Conservation (phyloP, 2,113 vertebrate species). For the Bolborhynchus lineola region DNA sequence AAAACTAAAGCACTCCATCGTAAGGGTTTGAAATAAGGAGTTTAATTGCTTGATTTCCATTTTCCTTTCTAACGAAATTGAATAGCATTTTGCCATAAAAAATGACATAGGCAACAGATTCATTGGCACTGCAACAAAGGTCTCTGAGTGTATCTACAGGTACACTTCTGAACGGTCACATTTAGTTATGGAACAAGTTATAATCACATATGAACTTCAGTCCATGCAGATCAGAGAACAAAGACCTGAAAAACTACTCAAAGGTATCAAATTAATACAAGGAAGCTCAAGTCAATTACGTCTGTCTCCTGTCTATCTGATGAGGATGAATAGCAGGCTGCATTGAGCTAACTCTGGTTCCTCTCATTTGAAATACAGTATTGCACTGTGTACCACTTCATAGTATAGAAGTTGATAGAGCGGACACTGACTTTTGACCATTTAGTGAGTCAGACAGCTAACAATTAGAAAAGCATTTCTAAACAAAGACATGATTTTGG, state of each 20-base stretch:
- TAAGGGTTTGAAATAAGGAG: not conserved
- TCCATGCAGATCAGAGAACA: not conserved
- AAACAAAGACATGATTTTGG: not conserved
- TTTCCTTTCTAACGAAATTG: not conserved
- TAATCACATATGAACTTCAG: not conserved
- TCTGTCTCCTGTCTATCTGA: not conserved
- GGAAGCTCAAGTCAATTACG: not conserved
- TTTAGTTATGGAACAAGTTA: not conserved
- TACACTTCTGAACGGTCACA: not conserved
- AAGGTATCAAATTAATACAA: not conserved
- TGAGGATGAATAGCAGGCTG: not conserved
- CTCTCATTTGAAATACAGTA: not conserved
- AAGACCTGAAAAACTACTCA: not conserved
- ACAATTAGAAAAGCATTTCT: not conserved
- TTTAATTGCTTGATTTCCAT: not conserved
- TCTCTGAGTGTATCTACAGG: not conserved
- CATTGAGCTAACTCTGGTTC: not conserved
- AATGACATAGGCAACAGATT: not conserved
- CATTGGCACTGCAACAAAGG: not conserved
- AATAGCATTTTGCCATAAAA: not conserved
- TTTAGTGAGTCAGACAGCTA: not conserved
- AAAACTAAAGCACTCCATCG: not conserved
- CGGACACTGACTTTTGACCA: rapidly evolving
- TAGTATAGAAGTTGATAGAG: not conserved
- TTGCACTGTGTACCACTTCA: not conserved